A percentile compares a stretch with the other conserved stretches of the same genome.
phyloP scores from a whole-genome alignment of 2,113 vertebrate species.

The Eurypyga helias region DNA sequence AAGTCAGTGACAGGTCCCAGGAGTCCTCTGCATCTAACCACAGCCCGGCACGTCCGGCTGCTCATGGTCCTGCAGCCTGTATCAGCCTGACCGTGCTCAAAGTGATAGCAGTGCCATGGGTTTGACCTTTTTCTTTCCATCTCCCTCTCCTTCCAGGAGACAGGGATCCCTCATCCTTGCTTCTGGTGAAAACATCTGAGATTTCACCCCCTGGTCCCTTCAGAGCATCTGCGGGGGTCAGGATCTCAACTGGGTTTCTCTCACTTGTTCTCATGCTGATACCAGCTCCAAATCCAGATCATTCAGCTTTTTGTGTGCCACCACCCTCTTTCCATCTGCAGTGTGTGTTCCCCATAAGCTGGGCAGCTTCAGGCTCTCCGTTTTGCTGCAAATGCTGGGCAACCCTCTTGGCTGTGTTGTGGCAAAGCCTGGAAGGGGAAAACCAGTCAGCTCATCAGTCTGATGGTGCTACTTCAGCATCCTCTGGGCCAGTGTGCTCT shows the following conservation, averaged over 20 bases:
- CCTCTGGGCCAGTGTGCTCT: neutral
- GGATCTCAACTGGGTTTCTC: neutral
- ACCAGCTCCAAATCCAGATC: neutral
- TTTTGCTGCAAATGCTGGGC: neutral
- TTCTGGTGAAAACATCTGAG: neutral
- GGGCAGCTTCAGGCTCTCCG: neutral
- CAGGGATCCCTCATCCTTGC: neutral
- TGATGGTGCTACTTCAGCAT: neutral
- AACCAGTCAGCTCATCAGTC: neutral
- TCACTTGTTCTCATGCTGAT: neutral
- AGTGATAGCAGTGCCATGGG: neutral
- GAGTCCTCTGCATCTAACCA: neutral
- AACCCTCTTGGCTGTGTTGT: neutral
- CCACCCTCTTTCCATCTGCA: neutral
- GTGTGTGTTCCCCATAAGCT: neutral
- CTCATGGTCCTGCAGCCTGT: neutral
- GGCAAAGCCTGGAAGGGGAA: neutral
- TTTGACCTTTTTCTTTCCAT: slow-evolving; percentile 2
- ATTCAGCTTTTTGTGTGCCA: neutral
- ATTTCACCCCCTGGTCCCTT: neutral
- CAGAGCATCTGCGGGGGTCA: neutral
- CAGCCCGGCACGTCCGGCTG: neutral
- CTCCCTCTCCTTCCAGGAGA: neutral
- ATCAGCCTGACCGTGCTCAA: neutral
- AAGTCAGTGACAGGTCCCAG: neutral